Percentiles rank a stretch among this genome's conserved stretches.
Conservation (phyloP, 2,797 vertebrate genomes). For the Tapera naevia region DNA sequence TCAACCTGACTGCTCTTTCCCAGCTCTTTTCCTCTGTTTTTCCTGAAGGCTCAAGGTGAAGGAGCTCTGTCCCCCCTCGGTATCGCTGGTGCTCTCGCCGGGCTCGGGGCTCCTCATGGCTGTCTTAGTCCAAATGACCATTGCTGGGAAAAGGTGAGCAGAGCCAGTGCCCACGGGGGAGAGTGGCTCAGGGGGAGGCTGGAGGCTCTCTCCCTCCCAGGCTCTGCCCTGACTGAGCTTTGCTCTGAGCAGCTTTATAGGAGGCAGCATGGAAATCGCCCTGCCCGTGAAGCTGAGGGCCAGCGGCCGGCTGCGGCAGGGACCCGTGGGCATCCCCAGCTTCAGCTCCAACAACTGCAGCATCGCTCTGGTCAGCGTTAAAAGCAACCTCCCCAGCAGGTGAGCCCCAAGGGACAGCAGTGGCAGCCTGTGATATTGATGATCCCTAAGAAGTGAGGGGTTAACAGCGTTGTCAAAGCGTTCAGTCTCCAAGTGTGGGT, state of each 20-base stretch:
- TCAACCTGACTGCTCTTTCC: not conserved
- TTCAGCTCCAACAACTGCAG: constrained; percentile 17
- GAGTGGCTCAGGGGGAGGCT: not conserved
- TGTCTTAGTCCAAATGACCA: not conserved
- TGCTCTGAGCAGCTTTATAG: constrained; percentile 53
- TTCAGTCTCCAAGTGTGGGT: no score
- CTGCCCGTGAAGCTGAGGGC: constrained; percentile 34
- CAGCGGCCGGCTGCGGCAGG: not conserved
- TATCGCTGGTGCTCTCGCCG: not conserved
- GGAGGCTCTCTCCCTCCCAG: fast-evolving
- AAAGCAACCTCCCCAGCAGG: constrained; percentile 63
- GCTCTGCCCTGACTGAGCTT: not conserved
- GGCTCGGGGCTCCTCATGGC: not conserved
- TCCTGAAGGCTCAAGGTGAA: constrained; percentile 20
- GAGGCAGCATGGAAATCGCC: not conserved
- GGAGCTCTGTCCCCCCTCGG: not conserved
- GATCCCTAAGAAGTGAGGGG: no score
- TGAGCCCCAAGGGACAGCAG: not conserved
- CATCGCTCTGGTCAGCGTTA: not conserved
- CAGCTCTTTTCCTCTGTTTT: not conserved
- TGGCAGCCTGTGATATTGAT: fast-evolving
- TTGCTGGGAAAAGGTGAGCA: constrained; percentile 51
- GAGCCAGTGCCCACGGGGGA: no score
- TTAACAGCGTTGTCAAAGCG: fast-evolving
- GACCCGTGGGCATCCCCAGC: fast-evolving